Conservation (phyloP, 2,113 vertebrate genomes). For the cattle (Bos taurus) region ARS-UCD2.0 NC_037333.1:60537501-60538000, state of each 20-base stretch:
- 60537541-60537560: neutral
- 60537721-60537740: neutral
- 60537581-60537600: neutral
- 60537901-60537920: neutral
- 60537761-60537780: neutral
- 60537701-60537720: neutral
- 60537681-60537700: neutral
- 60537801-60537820: neutral
- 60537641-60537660: neutral
- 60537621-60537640: neutral
- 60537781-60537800: neutral
- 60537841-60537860: neutral
- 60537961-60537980: neutral
- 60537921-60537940: neutral
- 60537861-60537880: constrained; percentile 22
- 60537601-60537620: neutral
- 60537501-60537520: neutral
- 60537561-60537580: neutral
- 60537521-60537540: neutral
- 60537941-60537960: neutral
- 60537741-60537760: neutral
- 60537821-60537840: neutral
- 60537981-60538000: neutral
- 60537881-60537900: neutral
- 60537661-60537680: no score